Conservation (phyloP, 2,888 invertebrate genomes). For the Odontomyia ornata region DNA sequence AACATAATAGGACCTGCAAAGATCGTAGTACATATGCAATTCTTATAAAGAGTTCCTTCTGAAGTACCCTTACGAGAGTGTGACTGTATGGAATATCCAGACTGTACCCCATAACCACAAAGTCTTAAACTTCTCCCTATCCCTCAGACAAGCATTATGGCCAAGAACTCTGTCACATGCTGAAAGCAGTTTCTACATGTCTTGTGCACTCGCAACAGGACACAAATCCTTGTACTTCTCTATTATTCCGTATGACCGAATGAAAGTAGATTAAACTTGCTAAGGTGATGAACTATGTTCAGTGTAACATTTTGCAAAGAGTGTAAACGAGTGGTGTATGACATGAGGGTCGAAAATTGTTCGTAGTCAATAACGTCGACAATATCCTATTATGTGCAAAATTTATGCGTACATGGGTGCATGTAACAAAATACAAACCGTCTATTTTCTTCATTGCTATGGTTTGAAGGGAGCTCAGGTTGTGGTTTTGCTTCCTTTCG, state of each 20-base stretch:
- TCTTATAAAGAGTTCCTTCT: no score
- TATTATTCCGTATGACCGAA: neutral
- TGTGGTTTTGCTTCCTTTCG: neutral
- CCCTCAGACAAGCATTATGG: no score
- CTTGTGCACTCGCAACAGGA: neutral
- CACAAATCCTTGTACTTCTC: neutral
- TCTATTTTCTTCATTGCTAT: neutral
- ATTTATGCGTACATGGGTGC: neutral
- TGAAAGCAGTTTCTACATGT: neutral
- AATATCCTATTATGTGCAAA: neutral
- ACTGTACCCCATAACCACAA: no score
- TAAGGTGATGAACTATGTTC: neutral
- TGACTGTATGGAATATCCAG: no score
- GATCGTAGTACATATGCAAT: no score
- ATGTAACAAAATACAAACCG: neutral
- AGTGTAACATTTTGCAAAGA: neutral
- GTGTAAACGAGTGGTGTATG: neutral
- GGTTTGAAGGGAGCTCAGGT: neutral
- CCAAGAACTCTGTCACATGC: no score
- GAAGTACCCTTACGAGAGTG: no score
- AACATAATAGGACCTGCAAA: no score
- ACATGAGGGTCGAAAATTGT: neutral
- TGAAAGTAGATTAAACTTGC: neutral
- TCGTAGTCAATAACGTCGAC: neutral
- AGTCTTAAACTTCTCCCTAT: no score